Evolutionary conservation across 2,888 invertebrate genomes (phyloP).

Genomic region (Chaetoderma sp.): DNA sequence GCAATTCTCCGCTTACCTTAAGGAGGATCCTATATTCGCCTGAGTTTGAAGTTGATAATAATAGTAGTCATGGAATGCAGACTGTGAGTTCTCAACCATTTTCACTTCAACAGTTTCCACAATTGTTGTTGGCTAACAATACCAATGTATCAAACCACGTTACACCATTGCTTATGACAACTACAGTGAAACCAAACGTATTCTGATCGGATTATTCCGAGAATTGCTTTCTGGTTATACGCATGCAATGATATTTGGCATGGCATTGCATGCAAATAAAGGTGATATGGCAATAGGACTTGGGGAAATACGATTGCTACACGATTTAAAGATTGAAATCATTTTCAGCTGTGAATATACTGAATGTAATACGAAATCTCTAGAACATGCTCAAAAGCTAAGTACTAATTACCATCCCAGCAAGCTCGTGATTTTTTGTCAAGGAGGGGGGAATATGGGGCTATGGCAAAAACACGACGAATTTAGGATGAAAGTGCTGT

Average conservation of each 20-base stretch:
- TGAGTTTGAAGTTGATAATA: too few species aligned
- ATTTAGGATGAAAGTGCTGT: neutral
- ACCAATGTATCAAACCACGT: too few species aligned
- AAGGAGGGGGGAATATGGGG: conserved; percentile 40
- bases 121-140: too few species aligned
- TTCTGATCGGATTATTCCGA: conserved; percentile 27
- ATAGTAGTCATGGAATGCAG: too few species aligned
- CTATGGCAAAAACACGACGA: conserved; percentile 7
- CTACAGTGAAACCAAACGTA: conserved; percentile 29
- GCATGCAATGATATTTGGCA: conserved; percentile 35
- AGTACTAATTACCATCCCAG: neutral
- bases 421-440: conserved; percentile 34
- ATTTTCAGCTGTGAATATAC: conserved; percentile 9
- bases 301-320: conserved; percentile 31
- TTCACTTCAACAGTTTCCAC: too few species aligned
- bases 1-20: too few species aligned
- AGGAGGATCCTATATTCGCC: too few species aligned
- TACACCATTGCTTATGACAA: too few species aligned
- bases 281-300: conserved; percentile 38
- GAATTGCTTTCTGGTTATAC: conserved; percentile 21
- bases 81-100: too few species aligned
- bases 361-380: neutral
- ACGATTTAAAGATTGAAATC: conserved; percentile 14
- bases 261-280: conserved; percentile 35
- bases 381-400: conserved; percentile 5